These are phyloP conservation scores for Aplidium turbinatum DNA, from an alignment of 23 tunicate species.

Conservation along the genomic window DNA sequence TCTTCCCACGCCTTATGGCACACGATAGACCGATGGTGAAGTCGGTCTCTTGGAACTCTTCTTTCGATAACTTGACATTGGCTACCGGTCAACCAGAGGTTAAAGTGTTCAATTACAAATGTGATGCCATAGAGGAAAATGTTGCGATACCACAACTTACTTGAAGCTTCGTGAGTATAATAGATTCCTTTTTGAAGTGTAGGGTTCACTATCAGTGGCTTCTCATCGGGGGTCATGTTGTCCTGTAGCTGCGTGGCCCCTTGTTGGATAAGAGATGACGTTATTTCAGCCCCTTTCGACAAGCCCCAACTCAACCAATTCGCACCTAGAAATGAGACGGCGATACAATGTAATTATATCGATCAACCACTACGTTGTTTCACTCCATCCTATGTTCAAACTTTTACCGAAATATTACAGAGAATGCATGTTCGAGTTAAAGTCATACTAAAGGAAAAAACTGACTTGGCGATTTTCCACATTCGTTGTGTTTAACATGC, in stretches of 20 bases:
- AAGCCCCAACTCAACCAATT: slow-evolving; percentile 71
- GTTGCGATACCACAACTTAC: slow-evolving; percentile 5
- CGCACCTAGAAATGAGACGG: slow-evolving; percentile 52
- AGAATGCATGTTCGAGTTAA: no score
- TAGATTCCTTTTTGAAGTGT: slow-evolving; percentile 49
- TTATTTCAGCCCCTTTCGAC: slow-evolving; percentile 45
- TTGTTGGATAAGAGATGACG: slow-evolving; percentile 37
- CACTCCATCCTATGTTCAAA: not conserved
- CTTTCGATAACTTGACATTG: no score
- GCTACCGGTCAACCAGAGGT: no score
- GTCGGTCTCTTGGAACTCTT: no score
- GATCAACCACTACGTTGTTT: not conserved
- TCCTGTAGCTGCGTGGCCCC: slow-evolving; percentile 50
- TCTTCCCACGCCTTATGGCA: no score
- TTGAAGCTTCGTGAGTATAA: slow-evolving; percentile 76
- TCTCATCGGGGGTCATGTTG: slow-evolving; percentile 45
- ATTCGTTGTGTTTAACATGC: no score
- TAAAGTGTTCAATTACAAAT: no score
- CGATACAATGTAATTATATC: no score
- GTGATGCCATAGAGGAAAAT: not conserved
- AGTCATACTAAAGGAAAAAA: no score
- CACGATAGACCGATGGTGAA: no score
- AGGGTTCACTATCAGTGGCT: slow-evolving; percentile 46
- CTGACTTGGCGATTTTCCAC: no score
- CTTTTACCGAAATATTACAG: not conserved